Base-by-base conservation (phyloP, 2,888 invertebrate genomes). In the Chymomyza caudatula region DNA sequence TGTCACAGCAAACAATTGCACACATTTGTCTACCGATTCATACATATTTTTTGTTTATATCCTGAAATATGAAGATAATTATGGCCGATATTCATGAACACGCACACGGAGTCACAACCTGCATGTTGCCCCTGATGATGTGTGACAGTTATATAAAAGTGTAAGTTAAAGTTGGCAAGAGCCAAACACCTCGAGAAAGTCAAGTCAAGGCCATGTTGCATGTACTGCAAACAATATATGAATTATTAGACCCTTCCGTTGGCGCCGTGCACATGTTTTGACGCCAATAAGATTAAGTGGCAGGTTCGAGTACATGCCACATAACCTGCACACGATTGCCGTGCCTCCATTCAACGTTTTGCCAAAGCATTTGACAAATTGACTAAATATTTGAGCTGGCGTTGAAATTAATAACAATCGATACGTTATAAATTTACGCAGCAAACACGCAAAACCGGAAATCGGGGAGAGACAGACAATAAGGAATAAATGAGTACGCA, bases 391-490 rank as follows among this genome's bases (percentile, higher is more conserved):
- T 79, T 73, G 60, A 65, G 83, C 67, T 73, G 85, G 84, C 71
- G 84, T 69, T 72, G 70, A 69, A 80, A 83, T 78, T 76, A 78
- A 85, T 77, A 74, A 72, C 71, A 85, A 81, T 81, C 85, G 79
- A 82, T 81, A 74, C 73, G 77, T 85, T 77, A 85, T 82, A 82
- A 84, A 85, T 81, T 82, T 72, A 74, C 85, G 64, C 78, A 65
- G 58, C 56, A 63, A 43, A 64, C 80, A 85, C 82, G 85, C 85
- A 82, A 74, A 20, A 67, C 3, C n/a, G 15, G 23, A 17, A 17
- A 51, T 19, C 11, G 29, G 29, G 29, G 1, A 37, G n/a, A n/a
- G n/a, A n/a, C n/a, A 37, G 29, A 37, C 8, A 37, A 11, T 37
- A 11, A 37, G 29, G 2, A 11, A 37, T 11, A 37, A 37, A 37